phyloP scores from a whole-genome alignment of 2,888 invertebrate genomes.

The Bombyx huttoni region DNA sequence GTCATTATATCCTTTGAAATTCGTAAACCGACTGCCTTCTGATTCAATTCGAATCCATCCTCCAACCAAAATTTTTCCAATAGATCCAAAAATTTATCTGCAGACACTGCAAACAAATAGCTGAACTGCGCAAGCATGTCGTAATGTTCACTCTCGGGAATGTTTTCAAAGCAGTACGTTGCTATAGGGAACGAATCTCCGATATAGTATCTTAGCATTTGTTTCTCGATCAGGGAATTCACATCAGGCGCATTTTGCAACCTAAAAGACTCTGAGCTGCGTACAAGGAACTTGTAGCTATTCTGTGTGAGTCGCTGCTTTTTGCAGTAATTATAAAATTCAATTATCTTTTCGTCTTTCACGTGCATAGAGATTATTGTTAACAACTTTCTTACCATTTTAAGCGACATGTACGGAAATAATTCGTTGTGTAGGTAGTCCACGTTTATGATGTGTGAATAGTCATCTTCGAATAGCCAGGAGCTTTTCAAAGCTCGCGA shows the following conservation, averaged over 20 bases:
- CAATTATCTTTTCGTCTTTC: conserved; percentile 20
- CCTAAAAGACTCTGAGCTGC: conserved; percentile 30
- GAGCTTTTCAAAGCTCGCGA: conserved; percentile 34
- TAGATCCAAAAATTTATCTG: conserved; percentile 2
- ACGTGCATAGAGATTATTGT: conserved; percentile 22
- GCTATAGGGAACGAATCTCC: conserved; percentile 27
- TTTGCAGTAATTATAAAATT: conserved; percentile 33
- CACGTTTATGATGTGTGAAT: conserved; percentile 25
- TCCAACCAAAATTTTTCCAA: not conserved
- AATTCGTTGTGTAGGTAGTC: conserved; percentile 30
- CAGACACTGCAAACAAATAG: conserved; percentile 10
- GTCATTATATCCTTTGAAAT: conserved; percentile 26
- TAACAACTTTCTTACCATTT: conserved; percentile 39
- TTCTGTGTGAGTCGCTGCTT: conserved; percentile 16
- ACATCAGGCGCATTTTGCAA: conserved; percentile 6
- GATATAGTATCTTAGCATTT: conserved; percentile 19
- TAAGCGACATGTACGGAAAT: conserved; percentile 40
- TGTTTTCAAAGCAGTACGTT: conserved; percentile 11
- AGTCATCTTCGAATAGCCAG: conserved; percentile 33
- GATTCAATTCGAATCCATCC: not conserved
- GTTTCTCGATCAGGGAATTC: not conserved
- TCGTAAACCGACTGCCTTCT: conserved; percentile 18
- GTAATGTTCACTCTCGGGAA: not conserved
- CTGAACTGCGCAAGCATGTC: conserved; percentile 9
- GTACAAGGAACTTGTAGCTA: conserved; percentile 33